phyloP scores from a whole-genome alignment of 2,888 invertebrate genomes.

The Pherbina coryleti region DNA sequence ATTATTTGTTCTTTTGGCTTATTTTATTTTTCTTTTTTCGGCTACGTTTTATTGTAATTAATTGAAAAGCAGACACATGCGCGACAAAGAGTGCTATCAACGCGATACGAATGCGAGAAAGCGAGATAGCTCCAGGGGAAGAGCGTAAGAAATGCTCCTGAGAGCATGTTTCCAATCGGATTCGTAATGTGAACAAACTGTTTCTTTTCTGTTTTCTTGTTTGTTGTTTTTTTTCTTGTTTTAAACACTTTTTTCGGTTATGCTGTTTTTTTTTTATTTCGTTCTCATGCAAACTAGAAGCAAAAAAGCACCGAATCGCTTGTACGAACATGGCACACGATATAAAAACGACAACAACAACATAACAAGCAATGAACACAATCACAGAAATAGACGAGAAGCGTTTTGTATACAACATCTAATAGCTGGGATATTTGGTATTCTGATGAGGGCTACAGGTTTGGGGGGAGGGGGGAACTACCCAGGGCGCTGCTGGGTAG shows the following conservation, averaged over 20 bases:
- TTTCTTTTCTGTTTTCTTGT: slow-evolving; percentile 2
- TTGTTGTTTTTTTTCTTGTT: background rate
- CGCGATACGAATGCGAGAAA: background rate
- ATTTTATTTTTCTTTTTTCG: slow-evolving; percentile 44
- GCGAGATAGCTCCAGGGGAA: background rate
- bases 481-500: background rate
- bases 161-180: slow-evolving; percentile 29
- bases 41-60: slow-evolving; percentile 26
- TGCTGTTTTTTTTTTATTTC: slow-evolving; percentile 1
- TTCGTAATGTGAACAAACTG: slow-evolving; percentile 23
- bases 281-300: slow-evolving; percentile 18
- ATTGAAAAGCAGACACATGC: slow-evolving; percentile 16
- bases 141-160: background rate
- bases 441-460: background rate
- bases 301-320: slow-evolving; percentile 14
- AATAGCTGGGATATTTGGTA: slow-evolving; percentile 5
- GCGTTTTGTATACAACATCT: slow-evolving; percentile 21
- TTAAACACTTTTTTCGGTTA: background rate
- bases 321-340: slow-evolving; percentile 29
- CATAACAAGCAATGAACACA: slow-evolving; percentile 21
- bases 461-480: background rate
- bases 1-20: slow-evolving; percentile 61
- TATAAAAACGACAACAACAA: slow-evolving; percentile 24
- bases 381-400: slow-evolving; percentile 28
- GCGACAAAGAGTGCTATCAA: background rate